Evolutionary conservation across 2,888 invertebrate genomes (phyloP), one percentile per base, ranked within the genome.

Genomic region (Amiota communis): DNA sequence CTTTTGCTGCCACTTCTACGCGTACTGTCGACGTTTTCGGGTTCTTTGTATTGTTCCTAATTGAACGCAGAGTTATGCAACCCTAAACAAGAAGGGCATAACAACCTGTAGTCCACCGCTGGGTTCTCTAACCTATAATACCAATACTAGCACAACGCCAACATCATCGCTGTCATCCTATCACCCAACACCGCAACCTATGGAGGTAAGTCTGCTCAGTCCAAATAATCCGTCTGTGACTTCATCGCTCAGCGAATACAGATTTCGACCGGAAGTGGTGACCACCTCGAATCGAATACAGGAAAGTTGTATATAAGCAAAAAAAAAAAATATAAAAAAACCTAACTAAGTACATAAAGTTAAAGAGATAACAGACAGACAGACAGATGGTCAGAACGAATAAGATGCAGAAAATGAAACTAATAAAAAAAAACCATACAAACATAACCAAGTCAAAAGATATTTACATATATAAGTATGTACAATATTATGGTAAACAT

Each of bases 261-360:
- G 95, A 80, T 92, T 95, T 85, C 93, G 95, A 84, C 95, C 95
- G 78, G 96, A 96, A 90, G 95, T 96, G 81, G 95, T 96, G 79
- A 96, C 96, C 82, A 95, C 95, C 77, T 95, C 95, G 79, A 95
- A 95, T 91, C 93, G 95, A 87, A 95, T 96, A 91, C 96, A 96
- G 90, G 96, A 96, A 91, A 96, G 95, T 91, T 96, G 96, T 94
- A 96, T 96, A 94, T 96, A 95, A 93, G 15, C 74, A 75, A 74
- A 72, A n/a, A n/a, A n/a, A n/a, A n/a, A n/a, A n/a, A n/a, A n/a
- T n/a, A n/a, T n/a, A n/a, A n/a, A n/a, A n/a, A 63, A 75, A 46
- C 70, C 36, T 36, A 36, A 36, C 8, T 36, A 68, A 67, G 20
- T 72, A 77, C 57, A 46, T 17, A 20, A 59, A 59, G 36, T 4